These are phyloP conservation scores for Temnothorax longispinosus DNA, from an alignment of 1,140 invertebrate genomes.

Conservation along the genomic window DNA sequence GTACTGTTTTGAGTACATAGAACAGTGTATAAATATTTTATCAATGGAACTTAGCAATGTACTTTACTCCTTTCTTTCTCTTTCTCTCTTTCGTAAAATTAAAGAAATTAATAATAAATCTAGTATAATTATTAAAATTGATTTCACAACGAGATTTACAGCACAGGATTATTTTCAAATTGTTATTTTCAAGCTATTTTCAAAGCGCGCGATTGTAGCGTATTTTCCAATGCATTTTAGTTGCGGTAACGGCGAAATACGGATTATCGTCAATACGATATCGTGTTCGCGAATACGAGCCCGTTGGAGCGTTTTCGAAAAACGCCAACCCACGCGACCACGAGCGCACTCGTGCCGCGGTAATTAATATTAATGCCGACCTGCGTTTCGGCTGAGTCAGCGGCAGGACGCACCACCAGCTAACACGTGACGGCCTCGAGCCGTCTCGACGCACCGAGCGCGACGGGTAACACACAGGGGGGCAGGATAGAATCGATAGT, in stretches of 20 bases:
- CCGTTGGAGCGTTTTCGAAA: slow-evolving; percentile 55
- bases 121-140: not conserved
- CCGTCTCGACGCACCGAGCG: slow-evolving; percentile 20
- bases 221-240: not conserved
- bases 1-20: slow-evolving; percentile 29
- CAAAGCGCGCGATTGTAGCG: not conserved
- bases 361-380: slow-evolving; percentile 79
- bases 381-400: slow-evolving; percentile 74
- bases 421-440: slow-evolving; percentile 37
- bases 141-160: not conserved
- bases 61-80: not conserved
- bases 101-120: not conserved
- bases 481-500: slow-evolving; percentile 71
- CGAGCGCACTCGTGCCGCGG: slow-evolving; percentile 39
- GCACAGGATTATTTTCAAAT: not conserved
- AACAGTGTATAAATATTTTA: slow-evolving; percentile 28
- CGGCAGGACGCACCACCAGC: slow-evolving; percentile 41
- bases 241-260: not conserved
- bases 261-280: slow-evolving; percentile 7
- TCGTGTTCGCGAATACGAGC: not conserved
- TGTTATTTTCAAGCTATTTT: not conserved
- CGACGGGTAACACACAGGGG: slow-evolving; percentile 18
- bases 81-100: not conserved
- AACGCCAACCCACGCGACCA: slow-evolving; percentile 35
- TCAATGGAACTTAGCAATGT: not conserved